Conservation (phyloP, 2,113 vertebrate genomes). For the Gila orcuttii region DNA sequence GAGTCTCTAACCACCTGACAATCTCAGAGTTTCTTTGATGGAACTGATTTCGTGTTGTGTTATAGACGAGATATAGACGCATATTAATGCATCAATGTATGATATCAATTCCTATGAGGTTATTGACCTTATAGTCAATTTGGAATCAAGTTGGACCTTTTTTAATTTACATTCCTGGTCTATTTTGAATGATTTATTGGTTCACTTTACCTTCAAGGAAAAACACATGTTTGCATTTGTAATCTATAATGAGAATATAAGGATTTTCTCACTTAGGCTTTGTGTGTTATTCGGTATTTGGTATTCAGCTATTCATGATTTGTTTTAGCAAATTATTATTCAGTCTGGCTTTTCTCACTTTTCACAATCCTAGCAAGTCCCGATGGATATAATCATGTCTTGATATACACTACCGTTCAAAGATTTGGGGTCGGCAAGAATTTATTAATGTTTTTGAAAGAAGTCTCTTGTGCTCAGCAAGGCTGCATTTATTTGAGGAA, state of each 20-base stretch:
- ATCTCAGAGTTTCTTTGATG: neutral
- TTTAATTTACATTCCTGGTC: neutral
- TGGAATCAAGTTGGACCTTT: neutral
- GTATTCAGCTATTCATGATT: neutral
- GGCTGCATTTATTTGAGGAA: too few species aligned
- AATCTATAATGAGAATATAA: neutral
- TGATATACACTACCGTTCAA: too few species aligned
- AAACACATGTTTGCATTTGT: neutral
- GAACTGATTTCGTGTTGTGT: neutral
- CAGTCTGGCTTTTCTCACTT: neutral
- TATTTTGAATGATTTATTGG: neutral
- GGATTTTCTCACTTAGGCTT: neutral
- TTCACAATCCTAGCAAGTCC: neutral
- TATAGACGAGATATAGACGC: neutral
- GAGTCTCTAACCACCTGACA: slow-evolving; percentile 1
- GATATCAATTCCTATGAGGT: neutral
- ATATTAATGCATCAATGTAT: neutral
- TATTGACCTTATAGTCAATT: neutral
- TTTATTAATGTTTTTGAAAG: too few species aligned
- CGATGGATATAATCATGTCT: neutral
- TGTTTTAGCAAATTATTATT: too few species aligned
- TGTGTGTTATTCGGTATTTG: neutral
- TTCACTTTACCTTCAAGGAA: neutral
- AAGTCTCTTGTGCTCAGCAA: too few species aligned
- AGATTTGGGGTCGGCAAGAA: too few species aligned